Conservation (phyloP, 2,888 invertebrate genomes). For the Trichogramma evanescens region DNA sequence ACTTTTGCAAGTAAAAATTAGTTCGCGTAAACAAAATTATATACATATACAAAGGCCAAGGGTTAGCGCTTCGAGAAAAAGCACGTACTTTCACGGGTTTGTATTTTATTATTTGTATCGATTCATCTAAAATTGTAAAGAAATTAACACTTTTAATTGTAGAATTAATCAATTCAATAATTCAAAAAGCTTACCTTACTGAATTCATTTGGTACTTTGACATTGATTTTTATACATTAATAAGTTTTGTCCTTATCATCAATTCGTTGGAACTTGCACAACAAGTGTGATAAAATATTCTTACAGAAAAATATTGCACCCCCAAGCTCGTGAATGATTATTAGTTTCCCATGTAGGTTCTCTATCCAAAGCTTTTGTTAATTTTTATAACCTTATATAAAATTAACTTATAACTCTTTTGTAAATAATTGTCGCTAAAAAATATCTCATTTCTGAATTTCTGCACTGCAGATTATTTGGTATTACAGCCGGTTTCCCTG, state of each 20-base stretch:
- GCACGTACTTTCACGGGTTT: conserved; percentile 48
- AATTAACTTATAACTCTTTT: too few relatives aligned
- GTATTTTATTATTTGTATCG: conserved; percentile 32
- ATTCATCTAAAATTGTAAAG: background rate
- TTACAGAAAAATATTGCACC: too few relatives aligned
- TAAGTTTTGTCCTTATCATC: conserved; percentile 16
- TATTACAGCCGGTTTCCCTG: conserved; percentile 13
- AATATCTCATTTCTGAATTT: background rate
- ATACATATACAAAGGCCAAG: conserved; percentile 9
- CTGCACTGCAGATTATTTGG: conserved; percentile 15
- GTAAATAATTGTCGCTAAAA: too few relatives aligned
- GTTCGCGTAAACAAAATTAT: too few relatives aligned
- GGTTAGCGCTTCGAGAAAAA: conserved; percentile 31
- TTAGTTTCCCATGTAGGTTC: too few relatives aligned
- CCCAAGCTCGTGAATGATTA: too few relatives aligned
- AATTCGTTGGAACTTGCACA: conserved; percentile 28
- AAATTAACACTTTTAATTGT: background rate
- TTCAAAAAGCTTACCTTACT: background rate
- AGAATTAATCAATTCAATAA: background rate
- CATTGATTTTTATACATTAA: conserved; percentile 13
- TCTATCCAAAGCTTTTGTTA: too few relatives aligned
- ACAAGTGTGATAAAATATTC: conserved; percentile 9
- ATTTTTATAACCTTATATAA: too few relatives aligned
- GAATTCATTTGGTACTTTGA: conserved; percentile 12
- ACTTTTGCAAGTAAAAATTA: too few relatives aligned